phyloP scores from a whole-genome alignment of 2,888 invertebrate species.

The Syritta pipiens region DNA sequence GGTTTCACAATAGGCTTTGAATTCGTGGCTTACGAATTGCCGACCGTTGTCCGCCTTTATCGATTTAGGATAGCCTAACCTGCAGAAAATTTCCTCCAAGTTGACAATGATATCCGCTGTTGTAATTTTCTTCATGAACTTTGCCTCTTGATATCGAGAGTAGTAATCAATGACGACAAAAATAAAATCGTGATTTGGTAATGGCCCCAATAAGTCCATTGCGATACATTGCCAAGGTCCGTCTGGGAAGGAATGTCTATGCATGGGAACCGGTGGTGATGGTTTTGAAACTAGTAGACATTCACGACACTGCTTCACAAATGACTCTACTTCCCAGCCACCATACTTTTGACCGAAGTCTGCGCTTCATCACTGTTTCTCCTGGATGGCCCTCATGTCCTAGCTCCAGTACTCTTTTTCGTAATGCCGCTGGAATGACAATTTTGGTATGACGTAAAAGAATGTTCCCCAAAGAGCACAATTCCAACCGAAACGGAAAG shows the following conservation, averaged over 20 bases:
- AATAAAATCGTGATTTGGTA: constrained; percentile 28
- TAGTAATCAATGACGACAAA: constrained; percentile 42
- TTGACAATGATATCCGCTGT: not conserved
- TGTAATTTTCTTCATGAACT: constrained; percentile 10
- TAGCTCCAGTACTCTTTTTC: not conserved
- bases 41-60: constrained; percentile 24
- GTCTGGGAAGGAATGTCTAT: constrained; percentile 8
- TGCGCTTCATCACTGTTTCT: constrained; percentile 7
- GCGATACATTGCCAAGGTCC: constrained; percentile 14
- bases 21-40: constrained; percentile 15
- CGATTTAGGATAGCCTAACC: constrained; percentile 15
- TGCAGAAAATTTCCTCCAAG: constrained; percentile 18
- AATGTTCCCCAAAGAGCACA: not conserved
- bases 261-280: constrained; percentile 9
- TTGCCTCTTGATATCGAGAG: constrained; percentile 15
- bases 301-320: constrained; percentile 10
- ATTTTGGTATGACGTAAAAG: not conserved
- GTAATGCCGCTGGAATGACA: not conserved
- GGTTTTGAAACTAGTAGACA: constrained; percentile 23
- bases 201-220: constrained; percentile 29
- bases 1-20: constrained; percentile 13
- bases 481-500: constrained; percentile 1
- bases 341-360: constrained; percentile 8
- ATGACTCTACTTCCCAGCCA: constrained; percentile 8
- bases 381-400: constrained; percentile 16